Conservation (phyloP, 2,113 vertebrate species). For the Pavo muticus region DNA sequence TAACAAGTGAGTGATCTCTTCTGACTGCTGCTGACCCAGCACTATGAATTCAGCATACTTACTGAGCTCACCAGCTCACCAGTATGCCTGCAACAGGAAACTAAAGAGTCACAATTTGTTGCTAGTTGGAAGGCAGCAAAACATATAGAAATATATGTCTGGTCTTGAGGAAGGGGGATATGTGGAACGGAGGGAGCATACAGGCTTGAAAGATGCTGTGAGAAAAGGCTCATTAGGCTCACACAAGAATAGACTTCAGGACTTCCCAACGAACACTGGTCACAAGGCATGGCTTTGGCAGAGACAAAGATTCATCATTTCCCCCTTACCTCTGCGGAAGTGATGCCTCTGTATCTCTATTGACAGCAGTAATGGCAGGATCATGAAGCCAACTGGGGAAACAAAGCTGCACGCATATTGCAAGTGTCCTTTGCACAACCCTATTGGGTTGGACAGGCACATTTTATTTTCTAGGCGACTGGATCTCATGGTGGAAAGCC, state of each 20-base stretch:
- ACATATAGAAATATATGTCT: background rate
- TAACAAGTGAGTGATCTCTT: background rate
- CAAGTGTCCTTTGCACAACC: background rate
- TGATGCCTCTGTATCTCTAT: background rate
- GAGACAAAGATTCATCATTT: background rate
- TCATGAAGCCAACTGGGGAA: background rate
- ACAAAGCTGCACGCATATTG: background rate
- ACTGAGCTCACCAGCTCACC: background rate
- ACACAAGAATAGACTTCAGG: background rate
- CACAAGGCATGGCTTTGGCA: background rate
- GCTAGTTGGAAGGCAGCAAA: background rate
- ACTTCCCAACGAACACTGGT: background rate
- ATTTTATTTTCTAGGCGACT: background rate
- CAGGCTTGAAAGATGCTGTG: background rate
- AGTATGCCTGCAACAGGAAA: background rate
- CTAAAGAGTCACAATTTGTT: background rate
- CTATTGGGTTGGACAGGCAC: background rate
- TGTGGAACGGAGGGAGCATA: background rate
- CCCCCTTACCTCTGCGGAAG: background rate
- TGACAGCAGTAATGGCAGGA: background rate
- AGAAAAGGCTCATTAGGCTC: background rate
- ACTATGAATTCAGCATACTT: background rate
- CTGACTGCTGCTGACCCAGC: background rate
- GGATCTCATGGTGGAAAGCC: background rate
- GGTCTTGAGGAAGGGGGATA: accelerated